Evolutionary conservation across 2,113 vertebrate species (phyloP).

Genomic region (Colistium nudipinnis): DNA sequence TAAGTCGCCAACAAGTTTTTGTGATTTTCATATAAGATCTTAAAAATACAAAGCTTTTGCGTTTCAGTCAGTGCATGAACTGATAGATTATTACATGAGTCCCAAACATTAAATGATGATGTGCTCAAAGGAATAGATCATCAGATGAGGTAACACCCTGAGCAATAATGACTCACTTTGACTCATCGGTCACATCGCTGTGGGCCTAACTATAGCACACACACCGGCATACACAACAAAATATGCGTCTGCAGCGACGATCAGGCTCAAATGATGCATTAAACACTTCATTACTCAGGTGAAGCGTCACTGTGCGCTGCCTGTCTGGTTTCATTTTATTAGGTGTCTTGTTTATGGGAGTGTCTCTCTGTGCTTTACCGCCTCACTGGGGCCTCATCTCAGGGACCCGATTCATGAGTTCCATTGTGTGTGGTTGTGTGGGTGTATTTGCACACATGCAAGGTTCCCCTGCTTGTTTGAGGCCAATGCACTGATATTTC

Average conservation of each 20-base stretch:
- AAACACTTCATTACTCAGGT: conserved; percentile 66
- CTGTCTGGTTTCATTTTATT: conserved; percentile 71
- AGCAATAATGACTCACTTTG: conserved; percentile 33
- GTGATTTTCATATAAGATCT: neutral
- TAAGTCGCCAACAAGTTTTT: neutral
- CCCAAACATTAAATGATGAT: conserved; percentile 3
- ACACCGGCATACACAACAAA: conserved; percentile 5
- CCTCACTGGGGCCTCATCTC: conserved; percentile 43
- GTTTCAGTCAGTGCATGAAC: neutral
- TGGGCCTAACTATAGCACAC: conserved; percentile 16
- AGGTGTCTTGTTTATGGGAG: conserved; percentile 51
- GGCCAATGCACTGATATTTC: conserved; percentile 31
- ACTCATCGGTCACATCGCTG: conserved; percentile 40
- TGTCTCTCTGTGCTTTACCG: conserved; percentile 29
- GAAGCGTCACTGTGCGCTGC: conserved; percentile 56
- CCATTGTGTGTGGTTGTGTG: conserved; percentile 5
- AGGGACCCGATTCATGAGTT: conserved; percentile 43
- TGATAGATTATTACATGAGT: conserved; percentile 4
- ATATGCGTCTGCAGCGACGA: conserved; percentile 42
- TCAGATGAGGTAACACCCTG: conserved; percentile 6
- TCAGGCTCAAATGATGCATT: conserved; percentile 62
- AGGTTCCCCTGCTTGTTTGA: conserved; percentile 16
- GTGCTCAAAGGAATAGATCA: conserved; percentile 17
- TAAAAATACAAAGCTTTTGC: neutral
- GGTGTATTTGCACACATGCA: neutral